These are phyloP conservation scores for Lasioglossum marginatum DNA, from an alignment of 2,888 invertebrate genomes.

Conservation along the genomic window DNA sequence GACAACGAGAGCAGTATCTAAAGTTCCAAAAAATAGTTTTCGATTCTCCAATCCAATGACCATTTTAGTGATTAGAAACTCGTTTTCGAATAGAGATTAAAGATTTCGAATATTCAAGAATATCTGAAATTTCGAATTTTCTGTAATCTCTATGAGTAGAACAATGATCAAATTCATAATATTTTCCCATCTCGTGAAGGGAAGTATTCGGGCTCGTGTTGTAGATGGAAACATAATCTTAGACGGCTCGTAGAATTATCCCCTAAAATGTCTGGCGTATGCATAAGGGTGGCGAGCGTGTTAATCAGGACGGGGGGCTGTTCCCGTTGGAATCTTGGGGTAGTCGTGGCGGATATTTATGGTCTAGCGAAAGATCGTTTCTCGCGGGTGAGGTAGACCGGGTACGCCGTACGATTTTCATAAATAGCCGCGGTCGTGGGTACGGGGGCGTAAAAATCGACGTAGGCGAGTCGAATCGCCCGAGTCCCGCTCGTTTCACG, in stretches of 20 bases:
- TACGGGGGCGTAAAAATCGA: constrained; percentile 33
- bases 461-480: constrained; percentile 30
- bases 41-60: background rate
- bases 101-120: no score
- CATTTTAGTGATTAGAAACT: background rate
- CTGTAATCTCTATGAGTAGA: no score
- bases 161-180: background rate
- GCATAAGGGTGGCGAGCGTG: background rate
- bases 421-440: constrained; percentile 34
- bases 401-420: constrained; percentile 25
- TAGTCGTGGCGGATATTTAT: background rate
- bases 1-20: background rate
- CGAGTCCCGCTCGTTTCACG: constrained; percentile 39
- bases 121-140: no score
- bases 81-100: no score
- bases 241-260: background rate
- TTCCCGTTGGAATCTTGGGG: background rate
- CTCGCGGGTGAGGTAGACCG: background rate
- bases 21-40: accelerated
- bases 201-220: background rate
- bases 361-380: constrained; percentile 17
- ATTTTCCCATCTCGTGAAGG: background rate
- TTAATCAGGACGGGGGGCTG: background rate
- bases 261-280: background rate
- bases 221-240: background rate